Base-by-base conservation (phyloP, 2,797 vertebrate species). In the Cercopithecus neglectus region DNA sequence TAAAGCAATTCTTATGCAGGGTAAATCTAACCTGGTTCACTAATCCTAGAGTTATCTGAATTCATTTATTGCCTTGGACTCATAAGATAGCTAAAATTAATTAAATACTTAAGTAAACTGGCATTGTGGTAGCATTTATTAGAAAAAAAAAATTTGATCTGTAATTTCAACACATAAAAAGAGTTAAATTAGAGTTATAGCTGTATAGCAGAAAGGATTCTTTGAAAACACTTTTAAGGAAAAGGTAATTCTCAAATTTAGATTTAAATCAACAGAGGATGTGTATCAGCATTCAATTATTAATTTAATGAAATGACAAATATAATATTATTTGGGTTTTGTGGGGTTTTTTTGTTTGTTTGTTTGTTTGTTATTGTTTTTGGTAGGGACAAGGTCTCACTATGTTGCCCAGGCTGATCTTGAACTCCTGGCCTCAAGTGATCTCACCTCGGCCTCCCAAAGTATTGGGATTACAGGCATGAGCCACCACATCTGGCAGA, bases 81-180 rank as follows among this genome's bases (percentile, higher is more conserved):
- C 33, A 17, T 76, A 88, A 87, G 39, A 84, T 96, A 64, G 26
- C 10, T 83, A 95, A 94, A 94, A 79, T 91, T 76, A 89, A n/a
- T 72, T 91, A 59, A 81, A 48, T 91, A 67, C 46, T 91, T 96
- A 72, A 94, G 30, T 89, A 87, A 95, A 83, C 82, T 89, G 83
- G 46, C 36, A 57, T 72, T 75, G 5, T 95, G 22, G 5, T 91
- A 90, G 33, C 30, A 91, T 82, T 89, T 95, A 19, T 74, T 95
- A 61, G 33, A n/a, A 76, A 83, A 55, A n/a, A 55, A 55, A 80
- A 46, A 8, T 5, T 78, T 94, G 28, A 33, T 70, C 24, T 87
- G 0, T 94, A 84, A 88, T 85, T 92, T 41, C 94, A 97, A 94
- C 36, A 74, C 9, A 48, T 28, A 78, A 67, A 61, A 82, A 91